Base-by-base conservation (phyloP, 2,888 invertebrate species). In the Lissocephala sabroskyi region DNA sequence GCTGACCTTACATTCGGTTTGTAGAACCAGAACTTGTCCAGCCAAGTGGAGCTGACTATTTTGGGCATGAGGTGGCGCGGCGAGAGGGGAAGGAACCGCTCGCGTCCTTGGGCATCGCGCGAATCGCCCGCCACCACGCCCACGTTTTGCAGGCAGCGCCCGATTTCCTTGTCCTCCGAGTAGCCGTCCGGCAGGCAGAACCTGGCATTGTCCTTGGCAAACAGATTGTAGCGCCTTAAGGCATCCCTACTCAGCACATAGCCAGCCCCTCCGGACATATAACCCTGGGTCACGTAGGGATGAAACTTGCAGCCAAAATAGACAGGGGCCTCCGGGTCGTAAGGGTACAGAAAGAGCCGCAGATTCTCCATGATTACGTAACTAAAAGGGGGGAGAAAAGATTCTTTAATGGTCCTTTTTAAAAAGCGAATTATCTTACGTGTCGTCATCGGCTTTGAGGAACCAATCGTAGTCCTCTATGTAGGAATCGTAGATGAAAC, bases 381-480 rank as follows among this genome's bases (percentile, higher is more conserved):
- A 32, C 94, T 94, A 81, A 18, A 86, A 86, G 19, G 1, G 1
- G 0, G 26, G 2, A 11, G 6, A 16, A 7, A 14, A 13, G 10
- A 13, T 39, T 26, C 10, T 19, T 19, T 23, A 19, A 11, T 39
- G 10, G 28, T 16, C 1, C 13, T 14, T 23, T 37, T 7, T 23
- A 30, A 45, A 4, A 11, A 18, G 18, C 6, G 16, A 6, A 17
- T 1, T 14, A 49, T 14, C 96, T 95, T 82, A 98, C 98, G 98
- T 98, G 81, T 98, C 98, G 84, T 98, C 98, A 77, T 98, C 98
- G 18, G 98, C 97, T 85, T 99, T 99, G 80, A 98, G 86, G 85
- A 99, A 98, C 97, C 97, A 98, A 84, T 98, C 97, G 1, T 92
- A 95, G 44, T 96, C 89, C 65, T 96, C 87, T 32, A 90, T 85